Evolutionary conservation across 1,140 invertebrate genomes (phyloP), one percentile per base, ranked within the genome.

Genomic region (Agrilus planipennis): DNA sequence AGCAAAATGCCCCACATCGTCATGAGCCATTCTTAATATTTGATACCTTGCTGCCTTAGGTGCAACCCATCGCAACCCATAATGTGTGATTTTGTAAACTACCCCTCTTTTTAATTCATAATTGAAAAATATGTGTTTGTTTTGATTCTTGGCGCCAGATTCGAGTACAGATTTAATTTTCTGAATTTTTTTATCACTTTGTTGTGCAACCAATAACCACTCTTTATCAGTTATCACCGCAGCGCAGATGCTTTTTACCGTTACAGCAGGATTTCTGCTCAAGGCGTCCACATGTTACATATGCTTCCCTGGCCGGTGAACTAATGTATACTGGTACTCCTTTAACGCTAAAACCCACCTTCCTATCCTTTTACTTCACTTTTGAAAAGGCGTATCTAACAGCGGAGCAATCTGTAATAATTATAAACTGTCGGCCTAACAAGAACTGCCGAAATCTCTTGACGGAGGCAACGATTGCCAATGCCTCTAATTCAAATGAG

Each of bases 31-130:
- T 27, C 29, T 34, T 5, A 38, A 41, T 10, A 51, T 28, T 34
- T 46, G 47, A 42, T 43, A 51, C 5, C 46, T 15, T 29, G 41
- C 41, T 5, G 14, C 34, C 14, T 50, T 49, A 21, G 48, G 42
- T 14, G 42, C 37, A 9, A 47, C 45, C 31, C 7, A 7, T 9
- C 31, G 31, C 4, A 7, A 17, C 22, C 44, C 37, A 19, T 46
- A 28, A 10, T 7, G 6, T 2, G 44, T 30, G 5, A 12, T 22
- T 16, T 22, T 11, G 6, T 40, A 42, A 3, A 40, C 3, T 28
- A 19, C 28, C 21, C 20, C 16, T 2, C 14, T 18, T 42, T 35
- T 3, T 41, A 41, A 5, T n/a, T 43, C 31, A 7, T 41, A 32
- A 41, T 28, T 40, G 12, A 27, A 25, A 11, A 43, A 43, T 3